Percentiles rank a stretch among this genome's conserved stretches.
Evolutionary conservation across 2,888 invertebrate species (phyloP).

Genomic region (Ceraclea dissimilis): DNA sequence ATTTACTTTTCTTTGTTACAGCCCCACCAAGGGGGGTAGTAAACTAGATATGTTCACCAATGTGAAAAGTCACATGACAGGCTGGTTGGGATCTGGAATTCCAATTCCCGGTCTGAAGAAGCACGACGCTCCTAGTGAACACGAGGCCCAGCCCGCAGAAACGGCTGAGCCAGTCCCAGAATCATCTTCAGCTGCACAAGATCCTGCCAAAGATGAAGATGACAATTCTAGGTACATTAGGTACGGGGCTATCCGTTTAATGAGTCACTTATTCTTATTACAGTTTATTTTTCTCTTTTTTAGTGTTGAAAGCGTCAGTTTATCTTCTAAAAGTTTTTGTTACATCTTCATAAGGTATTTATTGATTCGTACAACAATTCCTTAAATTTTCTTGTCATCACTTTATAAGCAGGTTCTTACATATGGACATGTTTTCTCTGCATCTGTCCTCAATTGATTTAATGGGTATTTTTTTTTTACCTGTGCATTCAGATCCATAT

Average conservation of each 20-base stretch:
- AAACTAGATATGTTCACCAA: conserved; percentile 79
- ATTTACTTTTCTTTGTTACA: conserved; percentile 32
- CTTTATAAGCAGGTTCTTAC: too few species aligned
- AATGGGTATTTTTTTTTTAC: too few species aligned
- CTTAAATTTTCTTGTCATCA: too few species aligned
- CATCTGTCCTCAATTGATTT: too few species aligned
- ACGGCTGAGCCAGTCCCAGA: conserved; percentile 40
- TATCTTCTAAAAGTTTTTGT: not conserved
- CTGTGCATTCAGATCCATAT: too few species aligned
- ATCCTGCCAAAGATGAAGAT: conserved; percentile 63
- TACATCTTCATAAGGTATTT: not conserved
- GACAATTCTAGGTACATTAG: conserved; percentile 81
- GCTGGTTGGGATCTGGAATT: conserved; percentile 73
- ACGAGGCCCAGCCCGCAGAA: conserved; percentile 38
- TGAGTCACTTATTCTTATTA: conserved; percentile 29
- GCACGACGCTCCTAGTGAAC: conserved; percentile 45
- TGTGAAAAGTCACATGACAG: conserved; percentile 79
- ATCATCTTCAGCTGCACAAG: conserved; percentile 37
- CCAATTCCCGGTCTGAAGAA: conserved; percentile 69
- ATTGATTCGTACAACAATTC: too few species aligned
- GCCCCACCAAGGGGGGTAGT: conserved; percentile 64
- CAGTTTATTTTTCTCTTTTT: not conserved
- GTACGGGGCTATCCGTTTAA: conserved; percentile 55
- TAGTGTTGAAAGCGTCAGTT: not conserved
- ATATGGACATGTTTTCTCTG: too few species aligned